phyloP scores from a whole-genome alignment of 2,113 vertebrate species.

The Tylochromis polylepis region DNA sequence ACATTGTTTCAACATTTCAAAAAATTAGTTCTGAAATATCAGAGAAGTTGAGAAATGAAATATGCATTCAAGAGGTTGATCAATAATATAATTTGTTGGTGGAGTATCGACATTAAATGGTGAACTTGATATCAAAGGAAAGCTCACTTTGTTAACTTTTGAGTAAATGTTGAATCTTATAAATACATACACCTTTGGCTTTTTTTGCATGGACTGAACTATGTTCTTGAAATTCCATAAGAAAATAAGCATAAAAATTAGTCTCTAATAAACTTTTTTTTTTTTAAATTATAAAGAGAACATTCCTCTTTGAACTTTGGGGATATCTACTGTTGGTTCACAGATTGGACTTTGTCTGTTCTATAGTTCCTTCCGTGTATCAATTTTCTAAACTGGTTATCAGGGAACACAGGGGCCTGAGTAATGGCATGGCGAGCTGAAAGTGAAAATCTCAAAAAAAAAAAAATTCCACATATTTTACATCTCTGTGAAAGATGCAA shows the following conservation, averaged over 20 bases:
- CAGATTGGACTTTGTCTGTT: neutral
- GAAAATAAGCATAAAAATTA: neutral
- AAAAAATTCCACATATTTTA: neutral
- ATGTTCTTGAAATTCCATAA: neutral
- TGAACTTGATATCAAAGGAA: neutral
- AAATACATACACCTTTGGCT: neutral
- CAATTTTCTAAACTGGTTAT: neutral
- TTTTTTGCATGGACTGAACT: neutral
- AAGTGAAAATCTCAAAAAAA: neutral
- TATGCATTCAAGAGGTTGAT: neutral
- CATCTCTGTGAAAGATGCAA: neutral
- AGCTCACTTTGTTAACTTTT: neutral
- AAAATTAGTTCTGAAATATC: neutral
- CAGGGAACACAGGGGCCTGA: neutral
- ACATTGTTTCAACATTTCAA: neutral
- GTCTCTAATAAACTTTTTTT: neutral
- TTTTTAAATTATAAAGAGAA: neutral
- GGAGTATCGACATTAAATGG: neutral
- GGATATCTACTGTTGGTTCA: neutral
- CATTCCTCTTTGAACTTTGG: neutral
- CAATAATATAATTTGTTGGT: neutral
- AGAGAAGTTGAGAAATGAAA: neutral
- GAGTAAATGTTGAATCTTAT: neutral
- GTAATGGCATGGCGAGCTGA: neutral
- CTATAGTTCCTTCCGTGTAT: neutral